Conservation (phyloP, 2,888 invertebrate species). For the Epinotia bilunana region DNA sequence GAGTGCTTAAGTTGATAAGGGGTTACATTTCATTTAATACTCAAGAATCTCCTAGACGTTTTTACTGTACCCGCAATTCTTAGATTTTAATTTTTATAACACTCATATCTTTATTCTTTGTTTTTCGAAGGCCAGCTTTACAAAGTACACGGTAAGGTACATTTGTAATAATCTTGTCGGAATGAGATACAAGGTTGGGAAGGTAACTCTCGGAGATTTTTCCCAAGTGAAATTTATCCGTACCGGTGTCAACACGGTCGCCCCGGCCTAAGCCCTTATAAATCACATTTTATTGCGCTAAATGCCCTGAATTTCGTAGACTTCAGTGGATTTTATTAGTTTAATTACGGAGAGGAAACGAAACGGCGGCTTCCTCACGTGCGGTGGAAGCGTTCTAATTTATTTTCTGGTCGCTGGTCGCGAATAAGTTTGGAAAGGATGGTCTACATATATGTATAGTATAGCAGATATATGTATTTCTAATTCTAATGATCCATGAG, state of each 20-base stretch:
- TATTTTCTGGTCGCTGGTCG: constrained; percentile 33
- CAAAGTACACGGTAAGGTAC: background rate
- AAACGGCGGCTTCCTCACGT: constrained; percentile 46
- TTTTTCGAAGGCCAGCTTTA: background rate
- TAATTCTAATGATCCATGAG: too few relatives aligned
- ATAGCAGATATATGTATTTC: too few relatives aligned
- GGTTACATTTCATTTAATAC: constrained; percentile 31
- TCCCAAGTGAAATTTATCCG: constrained; percentile 62
- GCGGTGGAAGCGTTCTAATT: constrained; percentile 49
- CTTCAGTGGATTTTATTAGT: constrained; percentile 55
- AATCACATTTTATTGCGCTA: constrained; percentile 67
- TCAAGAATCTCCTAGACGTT: constrained; percentile 18
- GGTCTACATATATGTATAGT: too few relatives aligned
- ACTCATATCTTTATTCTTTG: background rate
- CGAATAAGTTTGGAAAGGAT: constrained; percentile 10
- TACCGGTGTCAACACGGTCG: constrained; percentile 51
- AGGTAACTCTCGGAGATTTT: constrained; percentile 22
- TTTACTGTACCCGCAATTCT: constrained; percentile 9
- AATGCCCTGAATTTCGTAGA: constrained; percentile 58
- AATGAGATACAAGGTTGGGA: background rate
- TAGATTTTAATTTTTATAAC: background rate
- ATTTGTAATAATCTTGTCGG: too few relatives aligned
- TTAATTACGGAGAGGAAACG: constrained; percentile 53
- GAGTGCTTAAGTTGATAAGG: constrained; percentile 26
- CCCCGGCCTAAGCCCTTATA: constrained; percentile 54